Evolutionary conservation across 2,888 invertebrate genomes (phyloP).

Genomic region (Ypsolopha sequella): DNA sequence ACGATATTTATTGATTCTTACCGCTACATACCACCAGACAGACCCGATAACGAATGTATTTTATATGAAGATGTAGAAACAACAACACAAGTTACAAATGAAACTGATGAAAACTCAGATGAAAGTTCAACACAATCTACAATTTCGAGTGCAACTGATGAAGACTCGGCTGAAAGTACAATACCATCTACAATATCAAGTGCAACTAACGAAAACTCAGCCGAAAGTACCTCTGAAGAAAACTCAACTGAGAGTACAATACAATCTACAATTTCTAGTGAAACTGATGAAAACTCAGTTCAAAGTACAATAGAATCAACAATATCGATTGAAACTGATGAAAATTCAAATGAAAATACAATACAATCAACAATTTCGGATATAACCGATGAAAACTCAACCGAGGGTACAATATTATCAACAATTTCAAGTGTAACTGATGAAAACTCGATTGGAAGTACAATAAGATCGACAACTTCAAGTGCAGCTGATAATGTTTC

Average conservation of each 20-base stretch:
- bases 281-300: background rate
- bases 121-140: background rate
- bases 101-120: background rate
- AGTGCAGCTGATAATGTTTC: background rate
- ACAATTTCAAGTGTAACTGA: background rate
- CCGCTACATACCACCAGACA: constrained; percentile 4
- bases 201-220: too few relatives aligned
- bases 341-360: background rate
- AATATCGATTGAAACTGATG: too few relatives aligned
- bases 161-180: background rate
- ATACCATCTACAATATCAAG: background rate
- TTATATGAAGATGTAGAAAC: background rate
- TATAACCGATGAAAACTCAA: background rate
- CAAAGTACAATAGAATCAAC: too few relatives aligned
- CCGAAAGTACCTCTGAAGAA: too few relatives aligned
- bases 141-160: too few relatives aligned
- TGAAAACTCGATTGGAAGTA: background rate
- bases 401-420: background rate
- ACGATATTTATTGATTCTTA: constrained; percentile 4
- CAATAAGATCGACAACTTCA: background rate
- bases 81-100: background rate
- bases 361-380: background rate
- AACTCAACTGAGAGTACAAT: background rate
- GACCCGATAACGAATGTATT: background rate
- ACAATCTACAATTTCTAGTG: background rate